Percentiles rank a stretch among this genome's conserved stretches.
These are phyloP conservation scores for Tympanuchus pallidicinctus DNA, from an alignment of 2,113 vertebrate species.

Conservation along the genomic window DNA sequence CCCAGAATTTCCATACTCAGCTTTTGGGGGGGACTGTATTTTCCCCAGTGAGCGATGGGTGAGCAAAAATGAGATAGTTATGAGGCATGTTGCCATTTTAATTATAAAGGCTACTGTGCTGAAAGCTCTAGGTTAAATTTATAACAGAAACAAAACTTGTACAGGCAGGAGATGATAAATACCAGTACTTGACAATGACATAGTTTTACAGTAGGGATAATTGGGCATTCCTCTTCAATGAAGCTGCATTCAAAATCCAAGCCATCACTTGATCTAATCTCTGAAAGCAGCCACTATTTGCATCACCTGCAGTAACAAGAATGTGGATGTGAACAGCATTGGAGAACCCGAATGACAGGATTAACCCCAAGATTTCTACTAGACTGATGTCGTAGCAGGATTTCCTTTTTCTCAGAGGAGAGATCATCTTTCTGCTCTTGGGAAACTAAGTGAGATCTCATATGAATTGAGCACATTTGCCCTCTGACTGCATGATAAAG, in stretches of 20 bases:
- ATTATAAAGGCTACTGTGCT: background rate
- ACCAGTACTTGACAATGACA: background rate
- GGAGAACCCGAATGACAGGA: background rate
- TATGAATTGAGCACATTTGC: background rate
- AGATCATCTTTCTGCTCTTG: background rate
- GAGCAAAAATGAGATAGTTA: background rate
- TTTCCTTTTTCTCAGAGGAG: background rate
- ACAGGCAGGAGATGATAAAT: background rate
- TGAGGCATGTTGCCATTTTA: background rate
- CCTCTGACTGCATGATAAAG: background rate
- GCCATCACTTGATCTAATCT: background rate
- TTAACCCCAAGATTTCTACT: background rate
- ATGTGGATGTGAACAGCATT: background rate
- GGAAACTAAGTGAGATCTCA: background rate
- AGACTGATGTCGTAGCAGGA: background rate
- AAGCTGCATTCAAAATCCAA: background rate
- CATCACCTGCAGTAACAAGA: background rate
- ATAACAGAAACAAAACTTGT: background rate
- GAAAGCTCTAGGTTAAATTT: background rate
- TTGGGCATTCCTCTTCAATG: accelerated
- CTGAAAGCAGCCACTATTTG: background rate
- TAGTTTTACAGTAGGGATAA: background rate
- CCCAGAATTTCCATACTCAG: background rate
- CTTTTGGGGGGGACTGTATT: background rate
- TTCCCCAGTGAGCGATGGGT: background rate